Percentiles rank a stretch among this genome's conserved stretches.
Conservation (phyloP, 1,140 invertebrate species). For the Leptopilina boulardi region DNA sequence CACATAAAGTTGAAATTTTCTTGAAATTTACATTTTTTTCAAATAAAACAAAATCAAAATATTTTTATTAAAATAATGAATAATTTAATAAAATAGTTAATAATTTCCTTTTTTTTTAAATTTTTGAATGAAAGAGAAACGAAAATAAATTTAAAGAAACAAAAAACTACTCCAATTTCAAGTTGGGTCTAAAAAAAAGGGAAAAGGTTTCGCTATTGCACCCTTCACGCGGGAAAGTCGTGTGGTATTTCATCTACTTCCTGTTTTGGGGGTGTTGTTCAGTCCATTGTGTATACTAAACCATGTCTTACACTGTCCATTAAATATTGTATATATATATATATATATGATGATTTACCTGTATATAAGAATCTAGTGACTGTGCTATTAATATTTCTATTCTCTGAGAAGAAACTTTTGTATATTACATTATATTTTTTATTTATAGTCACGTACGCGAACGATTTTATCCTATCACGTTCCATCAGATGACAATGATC, state of each 20-base stretch:
- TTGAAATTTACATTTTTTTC: no score
- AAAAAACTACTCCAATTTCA: no score
- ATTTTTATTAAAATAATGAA: no score
- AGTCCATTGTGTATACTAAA: conserved; percentile 39
- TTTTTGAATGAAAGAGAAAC: no score
- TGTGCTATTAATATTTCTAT: conserved; percentile 16
- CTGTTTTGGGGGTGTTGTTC: conserved; percentile 43
- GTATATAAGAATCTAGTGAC: background rate
- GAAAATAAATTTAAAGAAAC: no score
- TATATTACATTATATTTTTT: background rate
- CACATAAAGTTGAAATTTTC: no score
- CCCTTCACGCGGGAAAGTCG: conserved; percentile 51
- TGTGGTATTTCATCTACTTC: conserved; percentile 64
- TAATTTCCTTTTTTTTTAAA: no score
- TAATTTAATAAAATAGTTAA: no score
- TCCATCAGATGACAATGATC: conserved; percentile 24
- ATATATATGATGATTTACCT: conserved; percentile 7
- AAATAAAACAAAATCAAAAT: no score
- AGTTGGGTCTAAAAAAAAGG: background rate
- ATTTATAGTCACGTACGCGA: conserved; percentile 21
- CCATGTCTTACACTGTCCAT: background rate
- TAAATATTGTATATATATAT: no score
- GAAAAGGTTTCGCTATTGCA: conserved; percentile 35
- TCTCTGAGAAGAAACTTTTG: conserved; percentile 13
- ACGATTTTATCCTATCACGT: conserved; percentile 24